These are phyloP conservation scores for Trachelus stipa DNA, from an alignment of 2,888 invertebrate genomes.

Conservation along the genomic window DNA sequence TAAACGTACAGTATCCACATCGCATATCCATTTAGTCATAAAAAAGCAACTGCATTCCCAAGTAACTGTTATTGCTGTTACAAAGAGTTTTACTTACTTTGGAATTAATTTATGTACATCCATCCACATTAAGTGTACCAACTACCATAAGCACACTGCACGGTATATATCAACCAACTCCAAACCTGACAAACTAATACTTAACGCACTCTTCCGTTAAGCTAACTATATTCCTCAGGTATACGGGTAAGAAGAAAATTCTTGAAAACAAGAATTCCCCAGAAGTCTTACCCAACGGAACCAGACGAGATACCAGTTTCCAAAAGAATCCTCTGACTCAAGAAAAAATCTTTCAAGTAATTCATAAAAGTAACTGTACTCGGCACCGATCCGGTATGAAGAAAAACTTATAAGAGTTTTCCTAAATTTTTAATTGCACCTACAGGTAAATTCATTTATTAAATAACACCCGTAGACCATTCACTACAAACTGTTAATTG, in stretches of 20 bases:
- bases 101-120: not conserved
- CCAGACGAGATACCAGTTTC: not conserved
- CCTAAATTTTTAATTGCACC: not conserved
- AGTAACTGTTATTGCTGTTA: not conserved
- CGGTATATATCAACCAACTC: not conserved
- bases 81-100: not conserved
- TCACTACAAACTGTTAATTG: not conserved
- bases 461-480: not conserved
- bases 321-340: not conserved
- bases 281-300: not conserved
- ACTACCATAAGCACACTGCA: not conserved
- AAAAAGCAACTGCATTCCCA: not conserved
- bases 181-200: not conserved
- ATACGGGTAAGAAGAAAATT: not conserved
- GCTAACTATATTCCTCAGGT: not conserved
- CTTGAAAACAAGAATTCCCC: not conserved
- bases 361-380: not conserved
- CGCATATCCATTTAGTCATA: not conserved
- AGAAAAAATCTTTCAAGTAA: not conserved
- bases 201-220: not conserved
- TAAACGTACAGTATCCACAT: not conserved
- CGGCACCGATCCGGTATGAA: not conserved
- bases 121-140: not conserved
- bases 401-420: not conserved
- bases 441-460: not conserved